Conservation (phyloP, 92 coral and sea anemone genomes). For the Galaxea fascicularis region DNA sequence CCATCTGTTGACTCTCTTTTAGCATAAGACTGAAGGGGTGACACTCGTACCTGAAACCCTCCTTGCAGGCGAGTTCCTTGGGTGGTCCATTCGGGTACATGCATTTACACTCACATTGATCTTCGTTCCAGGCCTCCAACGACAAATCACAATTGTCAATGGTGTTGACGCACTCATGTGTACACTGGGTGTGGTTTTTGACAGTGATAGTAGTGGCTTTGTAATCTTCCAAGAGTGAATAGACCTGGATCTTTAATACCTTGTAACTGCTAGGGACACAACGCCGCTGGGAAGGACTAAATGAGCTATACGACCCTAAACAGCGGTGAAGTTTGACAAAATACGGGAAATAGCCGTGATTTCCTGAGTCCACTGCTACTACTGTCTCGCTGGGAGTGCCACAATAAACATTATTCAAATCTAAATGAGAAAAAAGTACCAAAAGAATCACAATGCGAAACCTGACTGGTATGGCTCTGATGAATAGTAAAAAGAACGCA, state of each 20-base stretch:
- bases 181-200: slow-evolving; percentile 77
- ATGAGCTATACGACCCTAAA: slow-evolving; percentile 52
- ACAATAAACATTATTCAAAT: slow-evolving; percentile 9
- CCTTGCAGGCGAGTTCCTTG: slow-evolving; percentile 40
- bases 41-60: slow-evolving; percentile 23
- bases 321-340: slow-evolving; percentile 83
- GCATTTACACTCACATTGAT: slow-evolving; percentile 60
- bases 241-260: slow-evolving; percentile 32
- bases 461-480: no score
- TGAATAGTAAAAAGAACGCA: no score
- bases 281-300: slow-evolving; percentile 52
- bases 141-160: slow-evolving; percentile 60
- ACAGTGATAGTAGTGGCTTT: slow-evolving; percentile 7
- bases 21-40: background rate
- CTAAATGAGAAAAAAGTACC: background rate
- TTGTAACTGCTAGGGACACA: slow-evolving; percentile 61
- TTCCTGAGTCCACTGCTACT: slow-evolving; percentile 65
- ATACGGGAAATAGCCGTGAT: slow-evolving; percentile 71
- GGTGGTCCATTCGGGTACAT: slow-evolving; percentile 53
- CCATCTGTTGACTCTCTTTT: background rate
- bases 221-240: background rate
- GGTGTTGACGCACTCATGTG: slow-evolving; percentile 58
- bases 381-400: slow-evolving; percentile 61
- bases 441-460: no score
- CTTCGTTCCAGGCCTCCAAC: slow-evolving; percentile 54